Conservation (phyloP, 1,140 invertebrate genomes). For the Thaumetopoea pityocampa region DNA sequence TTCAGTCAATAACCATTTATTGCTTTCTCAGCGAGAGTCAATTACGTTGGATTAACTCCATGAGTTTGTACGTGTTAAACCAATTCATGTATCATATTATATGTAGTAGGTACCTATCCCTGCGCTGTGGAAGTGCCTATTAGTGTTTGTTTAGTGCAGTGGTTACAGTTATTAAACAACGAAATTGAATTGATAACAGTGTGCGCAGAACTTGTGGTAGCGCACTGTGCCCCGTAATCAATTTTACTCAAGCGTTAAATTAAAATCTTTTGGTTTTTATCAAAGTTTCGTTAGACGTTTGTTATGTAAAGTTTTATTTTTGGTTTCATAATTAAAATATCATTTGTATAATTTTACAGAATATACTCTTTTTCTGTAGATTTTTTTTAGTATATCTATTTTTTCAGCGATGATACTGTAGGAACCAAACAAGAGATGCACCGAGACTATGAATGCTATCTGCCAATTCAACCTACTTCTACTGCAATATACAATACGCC, state of each 20-base stretch:
- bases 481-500: too few relatives aligned
- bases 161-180: slow-evolving; percentile 40
- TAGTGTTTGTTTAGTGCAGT: slow-evolving; percentile 24
- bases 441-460: too few relatives aligned
- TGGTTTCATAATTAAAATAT: slow-evolving; percentile 4
- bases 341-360: too few relatives aligned
- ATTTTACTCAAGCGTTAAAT: slow-evolving; percentile 42
- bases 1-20: slow-evolving; percentile 60
- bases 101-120: background rate
- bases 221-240: slow-evolving; percentile 32
- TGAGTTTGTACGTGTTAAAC: slow-evolving; percentile 32
- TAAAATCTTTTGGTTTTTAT: slow-evolving; percentile 26
- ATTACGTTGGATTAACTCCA: slow-evolving; percentile 56
- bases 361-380: too few relatives aligned
- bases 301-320: slow-evolving; percentile 2
- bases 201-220: slow-evolving; percentile 27
- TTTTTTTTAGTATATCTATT: too few relatives aligned
- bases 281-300: slow-evolving; percentile 6
- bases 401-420: too few relatives aligned
- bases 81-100: too few relatives aligned
- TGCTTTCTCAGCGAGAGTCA: slow-evolving; percentile 57
- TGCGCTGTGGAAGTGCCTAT: too few relatives aligned
- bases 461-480: too few relatives aligned
- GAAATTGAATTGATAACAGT: slow-evolving; percentile 30
- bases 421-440: too few relatives aligned